phyloP scores from a whole-genome alignment of 2,113 vertebrate species.

The Xiphorhynchus elegans region DNA sequence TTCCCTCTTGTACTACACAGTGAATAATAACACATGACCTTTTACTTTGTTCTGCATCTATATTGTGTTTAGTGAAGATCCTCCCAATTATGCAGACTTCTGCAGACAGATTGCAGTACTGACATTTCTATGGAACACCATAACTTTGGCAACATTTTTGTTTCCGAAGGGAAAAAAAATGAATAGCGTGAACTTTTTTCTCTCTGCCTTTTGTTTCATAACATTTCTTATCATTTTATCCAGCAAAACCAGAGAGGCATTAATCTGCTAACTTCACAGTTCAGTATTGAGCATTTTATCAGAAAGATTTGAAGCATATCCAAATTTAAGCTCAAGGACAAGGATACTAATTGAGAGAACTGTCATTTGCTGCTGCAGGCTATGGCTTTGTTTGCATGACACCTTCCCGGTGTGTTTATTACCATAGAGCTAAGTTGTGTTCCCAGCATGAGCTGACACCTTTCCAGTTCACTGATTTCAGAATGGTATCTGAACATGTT shows the following conservation, averaged over 20 bases:
- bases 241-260: neutral
- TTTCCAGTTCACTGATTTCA: slow-evolving; percentile 49
- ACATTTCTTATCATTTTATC: neutral
- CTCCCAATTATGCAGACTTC: slow-evolving; percentile 37
- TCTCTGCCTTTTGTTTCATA: neutral
- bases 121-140: slow-evolving; percentile 37
- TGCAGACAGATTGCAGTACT: slow-evolving; percentile 27
- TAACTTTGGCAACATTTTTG: slow-evolving; percentile 31
- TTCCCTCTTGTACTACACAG: slow-evolving; percentile 10
- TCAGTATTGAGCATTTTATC: slow-evolving; percentile 17
- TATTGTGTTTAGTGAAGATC: slow-evolving; percentile 38
- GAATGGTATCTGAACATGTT: slow-evolving; percentile 32
- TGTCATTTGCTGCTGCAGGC: slow-evolving; percentile 31
- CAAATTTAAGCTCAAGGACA: slow-evolving; percentile 49
- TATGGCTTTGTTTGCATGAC: slow-evolving; percentile 35
- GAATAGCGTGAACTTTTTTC: neutral
- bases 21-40: slow-evolving; percentile 46
- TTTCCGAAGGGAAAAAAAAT: neutral
- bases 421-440: neutral
- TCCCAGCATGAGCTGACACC: slow-evolving; percentile 19
- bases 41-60: slow-evolving; percentile 37
- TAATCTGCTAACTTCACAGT: slow-evolving; percentile 18
- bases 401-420: slow-evolving; percentile 2
- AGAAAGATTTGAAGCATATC: slow-evolving; percentile 44
- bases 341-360: slow-evolving; percentile 14